Percentiles rank a stretch among this genome's conserved stretches.
Evolutionary conservation across 1,140 invertebrate species (phyloP).

Genomic region (Druon quercuslanigerum): DNA sequence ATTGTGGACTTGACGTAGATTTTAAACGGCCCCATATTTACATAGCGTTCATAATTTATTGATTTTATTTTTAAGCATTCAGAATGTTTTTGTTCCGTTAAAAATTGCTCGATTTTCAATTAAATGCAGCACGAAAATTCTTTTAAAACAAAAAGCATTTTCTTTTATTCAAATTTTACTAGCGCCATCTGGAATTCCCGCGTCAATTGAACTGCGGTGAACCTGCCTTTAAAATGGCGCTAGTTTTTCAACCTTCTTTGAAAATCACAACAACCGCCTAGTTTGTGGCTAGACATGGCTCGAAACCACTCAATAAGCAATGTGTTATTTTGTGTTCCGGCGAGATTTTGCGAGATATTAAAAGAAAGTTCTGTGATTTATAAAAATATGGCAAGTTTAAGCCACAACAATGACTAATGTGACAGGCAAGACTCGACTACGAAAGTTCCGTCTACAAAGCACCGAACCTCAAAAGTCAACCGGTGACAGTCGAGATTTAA

Average conservation of each 20-base stretch:
- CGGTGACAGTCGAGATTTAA: constrained; percentile 35
- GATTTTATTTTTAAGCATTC: no score
- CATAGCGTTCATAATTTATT: no score
- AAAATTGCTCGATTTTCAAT: no score
- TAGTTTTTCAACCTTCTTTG: neutral
- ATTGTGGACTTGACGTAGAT: no score
- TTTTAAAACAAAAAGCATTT: no score
- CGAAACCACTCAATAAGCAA: neutral
- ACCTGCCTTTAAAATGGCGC: neutral
- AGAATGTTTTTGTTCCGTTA: no score
- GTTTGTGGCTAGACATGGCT: neutral
- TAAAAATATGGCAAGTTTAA: constrained; percentile 36
- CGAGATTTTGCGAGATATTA: constrained; percentile 18
- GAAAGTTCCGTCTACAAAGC: neutral
- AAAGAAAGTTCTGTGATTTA: constrained; percentile 32
- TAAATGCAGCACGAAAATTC: no score
- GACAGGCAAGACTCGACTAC: constrained; percentile 8
- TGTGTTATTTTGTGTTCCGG: constrained; percentile 6
- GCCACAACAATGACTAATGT: constrained; percentile 33
- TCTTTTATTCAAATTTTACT: no score
- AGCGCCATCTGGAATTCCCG: no score
- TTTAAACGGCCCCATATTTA: no score
- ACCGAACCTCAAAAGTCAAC: constrained; percentile 39
- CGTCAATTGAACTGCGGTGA: no score
- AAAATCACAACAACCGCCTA: neutral